Evolutionary conservation across 1,140 invertebrate genomes (phyloP).

Genomic region (Calephelis nemesis): DNA sequence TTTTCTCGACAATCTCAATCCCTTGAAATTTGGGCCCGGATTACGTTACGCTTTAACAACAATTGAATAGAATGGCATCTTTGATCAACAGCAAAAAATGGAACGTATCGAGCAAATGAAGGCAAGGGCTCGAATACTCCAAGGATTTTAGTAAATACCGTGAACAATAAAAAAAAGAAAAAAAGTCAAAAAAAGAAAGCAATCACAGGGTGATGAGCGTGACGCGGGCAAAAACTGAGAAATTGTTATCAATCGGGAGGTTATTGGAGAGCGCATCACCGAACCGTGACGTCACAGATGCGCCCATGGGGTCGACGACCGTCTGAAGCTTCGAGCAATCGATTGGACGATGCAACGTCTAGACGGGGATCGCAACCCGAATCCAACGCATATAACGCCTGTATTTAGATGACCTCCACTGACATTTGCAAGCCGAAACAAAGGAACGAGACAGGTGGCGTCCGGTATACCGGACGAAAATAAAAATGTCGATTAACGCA

Average conservation of each 20-base stretch:
- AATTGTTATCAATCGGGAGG: constrained; percentile 52
- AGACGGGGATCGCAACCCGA: constrained; percentile 71
- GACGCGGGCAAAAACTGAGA: constrained; percentile 33
- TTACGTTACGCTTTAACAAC: constrained; percentile 12
- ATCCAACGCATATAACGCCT: constrained; percentile 65
- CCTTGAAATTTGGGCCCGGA: constrained; percentile 1
- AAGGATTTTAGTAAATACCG: neutral
- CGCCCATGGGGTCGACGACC: constrained; percentile 74
- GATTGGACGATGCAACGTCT: constrained; percentile 77
- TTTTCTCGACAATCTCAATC: neutral
- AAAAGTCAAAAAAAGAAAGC: neutral
- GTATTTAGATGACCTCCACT: constrained; percentile 77
- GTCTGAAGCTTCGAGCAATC: constrained; percentile 75
- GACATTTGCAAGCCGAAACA: constrained; percentile 75
- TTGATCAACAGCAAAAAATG: neutral
- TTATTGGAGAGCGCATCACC: constrained; percentile 70
- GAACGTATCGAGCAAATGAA: neutral
- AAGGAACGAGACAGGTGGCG: constrained; percentile 74
- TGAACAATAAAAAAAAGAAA: neutral
- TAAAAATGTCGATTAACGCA: constrained; percentile 58
- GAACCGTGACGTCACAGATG: constrained; percentile 76
- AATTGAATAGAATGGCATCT: constrained; percentile 10
- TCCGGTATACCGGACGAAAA: constrained; percentile 61
- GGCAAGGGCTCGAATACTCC: neutral
- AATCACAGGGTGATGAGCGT: constrained; percentile 14